Evolutionary conservation across 2,888 invertebrate species (phyloP), one percentile per base, ranked within the genome.

Genomic region (Amaurobius ferox): DNA sequence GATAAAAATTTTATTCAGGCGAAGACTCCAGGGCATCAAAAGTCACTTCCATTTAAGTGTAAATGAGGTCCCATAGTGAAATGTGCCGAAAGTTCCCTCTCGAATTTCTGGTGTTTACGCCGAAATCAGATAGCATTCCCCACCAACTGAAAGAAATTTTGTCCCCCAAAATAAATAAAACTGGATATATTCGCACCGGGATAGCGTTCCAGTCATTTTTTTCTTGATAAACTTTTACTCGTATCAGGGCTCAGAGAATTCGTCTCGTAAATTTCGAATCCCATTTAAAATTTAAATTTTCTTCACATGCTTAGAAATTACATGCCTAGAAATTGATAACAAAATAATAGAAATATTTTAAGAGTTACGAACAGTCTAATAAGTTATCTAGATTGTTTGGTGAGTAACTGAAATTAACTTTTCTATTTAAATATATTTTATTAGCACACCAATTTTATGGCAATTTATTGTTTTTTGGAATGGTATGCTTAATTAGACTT

Each of bases 11-110:
- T 67, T 81, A 81, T 74, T 81, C 80, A 68, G 67, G 62, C 23
- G 19, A 23, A 55, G 55, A 55, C 55, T 55, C 55, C 23, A 23
- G 80, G 48, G 68, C n/a, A 40, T 44, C 48, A 35, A 35, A 26
- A 76, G 66, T 77, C 29, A 61, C 77, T 83, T 77, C 83, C 71
- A 83, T 83, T 83, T 83, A 77, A 77, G 83, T 83, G 83, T 83
- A 83, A 83, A 83, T 83, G 77, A 83, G 77, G 77, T 72, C 19
- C 66, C 32, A 66, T 66, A 23, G 35, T 66, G 66, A 66, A 66
- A 66, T 35, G 30, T 30, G 35, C 32, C 32, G 66, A 32, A 66
- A 66, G 30, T 32, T 32, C 3, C 66, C 23, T 66, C 66, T 32
- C 32, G 23, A 32, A 30, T 66, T 66, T 66, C 66, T 66, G 19